Conservation (phyloP, 2,797 vertebrate genomes). For the Anolis apletophallus region DNA sequence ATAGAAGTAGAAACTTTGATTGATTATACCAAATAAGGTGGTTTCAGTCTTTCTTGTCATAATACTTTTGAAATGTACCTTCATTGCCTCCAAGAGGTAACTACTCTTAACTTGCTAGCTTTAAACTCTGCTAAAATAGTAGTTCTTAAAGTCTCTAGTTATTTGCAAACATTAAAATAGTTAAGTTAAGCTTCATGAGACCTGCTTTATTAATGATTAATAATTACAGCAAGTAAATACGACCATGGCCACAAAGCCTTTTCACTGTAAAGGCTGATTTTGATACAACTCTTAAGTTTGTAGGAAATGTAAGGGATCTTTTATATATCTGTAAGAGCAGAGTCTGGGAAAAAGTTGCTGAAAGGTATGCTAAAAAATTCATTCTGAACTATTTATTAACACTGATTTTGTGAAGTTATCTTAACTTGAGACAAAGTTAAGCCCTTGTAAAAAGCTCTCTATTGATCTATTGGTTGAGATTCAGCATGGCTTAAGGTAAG, state of each 20-base stretch:
- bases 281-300: neutral
- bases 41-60: too few species aligned
- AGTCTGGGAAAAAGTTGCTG: neutral
- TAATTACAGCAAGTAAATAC: neutral
- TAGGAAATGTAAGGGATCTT: neutral
- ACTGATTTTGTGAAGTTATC: neutral
- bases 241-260: neutral
- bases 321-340: neutral
- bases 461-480: slow-evolving; percentile 8
- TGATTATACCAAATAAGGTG: too few species aligned
- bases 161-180: neutral
- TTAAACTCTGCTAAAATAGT: too few species aligned
- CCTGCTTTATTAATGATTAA: neutral
- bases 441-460: neutral
- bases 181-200: neutral
- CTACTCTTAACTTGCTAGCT: too few species aligned
- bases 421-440: slow-evolving; percentile 7
- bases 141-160: too few species aligned
- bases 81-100: too few species aligned
- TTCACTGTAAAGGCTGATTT: neutral
- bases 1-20: too few species aligned
- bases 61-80: too few species aligned
- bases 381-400: slow-evolving; percentile 1
- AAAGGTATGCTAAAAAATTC: neutral
- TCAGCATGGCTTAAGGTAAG: slow-evolving; percentile 11